Evolutionary conservation across 30 jellyfish, hydroid and myxozoan genomes (phyloP).

Genomic region (Turritopsis dohrnii): DNA sequence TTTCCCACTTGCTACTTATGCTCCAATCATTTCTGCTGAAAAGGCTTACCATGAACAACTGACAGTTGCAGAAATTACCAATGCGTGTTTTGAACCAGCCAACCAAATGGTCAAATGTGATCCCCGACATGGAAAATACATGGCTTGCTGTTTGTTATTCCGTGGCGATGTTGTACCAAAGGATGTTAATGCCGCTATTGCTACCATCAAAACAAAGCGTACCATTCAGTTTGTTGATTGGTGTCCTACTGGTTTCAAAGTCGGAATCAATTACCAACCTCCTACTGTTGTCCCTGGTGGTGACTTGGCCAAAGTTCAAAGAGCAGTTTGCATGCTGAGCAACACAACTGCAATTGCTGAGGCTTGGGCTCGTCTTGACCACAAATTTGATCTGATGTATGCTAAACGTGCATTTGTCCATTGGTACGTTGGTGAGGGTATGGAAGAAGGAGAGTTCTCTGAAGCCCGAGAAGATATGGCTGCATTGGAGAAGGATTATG

Average conservation of each 20-base stretch:
- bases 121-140: constrained; percentile 94
- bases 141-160: constrained; percentile 96
- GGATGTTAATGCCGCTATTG: constrained; percentile 94
- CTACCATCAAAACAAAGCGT: constrained; percentile 90
- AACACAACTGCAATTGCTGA: constrained; percentile 96
- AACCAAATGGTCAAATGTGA: constrained; percentile 95
- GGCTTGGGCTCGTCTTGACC: constrained; percentile 98
- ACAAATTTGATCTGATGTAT: constrained; percentile 82
- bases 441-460: constrained; percentile 98
- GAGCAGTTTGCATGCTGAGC: constrained; percentile 99
- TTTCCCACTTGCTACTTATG: constrained; percentile 53
- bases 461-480: constrained; percentile 99
- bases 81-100: constrained; percentile 87
- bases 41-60: constrained; percentile 51
- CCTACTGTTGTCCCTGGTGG: constrained; percentile 99
- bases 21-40: constrained; percentile 54
- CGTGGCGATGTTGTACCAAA: constrained; percentile 97
- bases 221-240: constrained; percentile 96
- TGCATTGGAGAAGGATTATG: constrained; percentile 94
- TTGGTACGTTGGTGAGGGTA: constrained; percentile 98
- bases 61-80: constrained; percentile 46
- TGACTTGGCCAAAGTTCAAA: constrained; percentile 83
- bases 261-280: constrained; percentile 96
- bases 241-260: constrained; percentile 99
- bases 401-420: constrained; percentile 98